Evolutionary conservation across 2,113 vertebrate species (phyloP).

Genomic region (Mesitornis unicolor): DNA sequence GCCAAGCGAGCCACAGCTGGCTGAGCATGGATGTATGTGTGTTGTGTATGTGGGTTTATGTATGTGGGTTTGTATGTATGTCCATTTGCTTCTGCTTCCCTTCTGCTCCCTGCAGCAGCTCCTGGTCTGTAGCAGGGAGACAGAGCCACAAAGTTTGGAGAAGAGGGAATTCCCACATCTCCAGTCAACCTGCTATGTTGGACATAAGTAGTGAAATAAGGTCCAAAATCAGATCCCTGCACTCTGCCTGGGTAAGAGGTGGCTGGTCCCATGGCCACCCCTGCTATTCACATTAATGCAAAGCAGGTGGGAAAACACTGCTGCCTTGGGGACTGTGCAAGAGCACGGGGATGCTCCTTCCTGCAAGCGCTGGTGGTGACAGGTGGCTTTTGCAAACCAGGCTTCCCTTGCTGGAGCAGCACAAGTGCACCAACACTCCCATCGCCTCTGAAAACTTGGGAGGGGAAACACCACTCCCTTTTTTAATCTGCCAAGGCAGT

Average conservation of each 20-base stretch:
- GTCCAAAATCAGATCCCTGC: neutral
- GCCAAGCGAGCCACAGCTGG: neutral
- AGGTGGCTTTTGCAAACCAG: neutral
- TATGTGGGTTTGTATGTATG: too few relatives aligned
- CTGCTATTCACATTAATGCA: neutral
- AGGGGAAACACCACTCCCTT: neutral
- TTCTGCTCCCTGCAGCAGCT: neutral
- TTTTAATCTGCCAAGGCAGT: neutral
- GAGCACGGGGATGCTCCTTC: neutral
- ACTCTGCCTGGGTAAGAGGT: neutral
- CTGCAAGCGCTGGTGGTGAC: neutral
- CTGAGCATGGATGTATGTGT: neutral
- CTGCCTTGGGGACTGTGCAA: neutral
- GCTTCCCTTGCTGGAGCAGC: neutral
- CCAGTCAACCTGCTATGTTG: rapidly evolving
- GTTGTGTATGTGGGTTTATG: neutral
- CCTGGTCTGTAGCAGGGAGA: neutral
- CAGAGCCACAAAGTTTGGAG: rapidly evolving
- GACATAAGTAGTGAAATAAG: neutral
- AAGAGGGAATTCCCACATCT: neutral
- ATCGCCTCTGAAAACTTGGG: rapidly evolving
- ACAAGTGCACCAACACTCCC: neutral
- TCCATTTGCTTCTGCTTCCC: neutral
- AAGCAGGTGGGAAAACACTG: neutral
- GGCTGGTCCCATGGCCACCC: neutral